Percentiles rank a stretch among this genome's conserved stretches.
These are phyloP conservation scores for Beris chalybata DNA, from an alignment of 2,888 invertebrate species.

Conservation along the genomic window DNA sequence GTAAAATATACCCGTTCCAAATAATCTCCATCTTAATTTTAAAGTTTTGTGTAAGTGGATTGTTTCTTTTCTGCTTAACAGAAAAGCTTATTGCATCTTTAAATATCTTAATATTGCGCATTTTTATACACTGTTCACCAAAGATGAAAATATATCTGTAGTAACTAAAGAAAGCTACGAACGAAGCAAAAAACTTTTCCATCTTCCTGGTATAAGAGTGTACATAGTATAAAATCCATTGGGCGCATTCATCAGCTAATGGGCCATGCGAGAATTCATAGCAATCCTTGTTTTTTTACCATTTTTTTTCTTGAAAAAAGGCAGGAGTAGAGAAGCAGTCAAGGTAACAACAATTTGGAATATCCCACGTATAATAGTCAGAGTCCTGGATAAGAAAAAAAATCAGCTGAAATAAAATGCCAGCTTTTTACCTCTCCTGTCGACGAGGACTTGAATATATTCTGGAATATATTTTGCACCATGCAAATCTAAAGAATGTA, in stretches of 20 bases:
- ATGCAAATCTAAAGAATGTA: conserved; percentile 38
- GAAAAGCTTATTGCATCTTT: too few relatives aligned
- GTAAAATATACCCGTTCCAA: too few relatives aligned
- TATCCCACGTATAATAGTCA: conserved; percentile 29
- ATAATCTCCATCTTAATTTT: too few relatives aligned
- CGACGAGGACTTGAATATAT: conserved; percentile 26
- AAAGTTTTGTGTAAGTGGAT: too few relatives aligned
- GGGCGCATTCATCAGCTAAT: conserved; percentile 40
- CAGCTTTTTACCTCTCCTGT: conserved; percentile 35
- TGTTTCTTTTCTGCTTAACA: too few relatives aligned
- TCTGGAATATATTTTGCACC: conserved; percentile 34
- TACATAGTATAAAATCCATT: conserved; percentile 31
- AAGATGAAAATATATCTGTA: too few relatives aligned
- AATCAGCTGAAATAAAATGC: conserved; percentile 32
- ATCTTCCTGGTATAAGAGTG: too few relatives aligned
- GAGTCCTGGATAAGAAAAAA: conserved; percentile 16
- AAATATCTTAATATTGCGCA: too few relatives aligned
- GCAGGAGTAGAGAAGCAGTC: conserved; percentile 23
- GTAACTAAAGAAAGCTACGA: too few relatives aligned
- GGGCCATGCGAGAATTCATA: conserved; percentile 38
- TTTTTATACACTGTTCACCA: too few relatives aligned
- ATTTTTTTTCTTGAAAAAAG: conserved; percentile 31
- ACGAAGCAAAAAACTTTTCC: too few relatives aligned
- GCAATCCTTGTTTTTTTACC: conserved; percentile 3
- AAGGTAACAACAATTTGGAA: conserved; percentile 21